Percentiles rank a stretch among this genome's conserved stretches.
These are phyloP conservation scores for Paraescarpia echinospica DNA, from an alignment of 1,140 invertebrate species.

Conservation along the genomic window DNA sequence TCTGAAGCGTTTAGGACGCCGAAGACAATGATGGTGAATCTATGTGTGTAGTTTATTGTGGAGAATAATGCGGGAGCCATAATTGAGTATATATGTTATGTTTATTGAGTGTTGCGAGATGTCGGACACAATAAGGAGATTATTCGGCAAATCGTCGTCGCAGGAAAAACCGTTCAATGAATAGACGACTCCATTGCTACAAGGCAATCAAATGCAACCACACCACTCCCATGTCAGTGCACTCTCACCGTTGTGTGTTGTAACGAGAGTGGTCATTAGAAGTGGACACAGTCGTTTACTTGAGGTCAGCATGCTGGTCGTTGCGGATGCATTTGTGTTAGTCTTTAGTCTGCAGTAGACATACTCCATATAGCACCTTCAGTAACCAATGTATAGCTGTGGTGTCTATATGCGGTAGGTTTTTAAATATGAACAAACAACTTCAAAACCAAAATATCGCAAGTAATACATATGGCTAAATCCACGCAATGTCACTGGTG, in stretches of 20 bases:
- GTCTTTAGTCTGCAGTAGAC: too few relatives aligned
- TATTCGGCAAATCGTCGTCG: neutral
- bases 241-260: neutral
- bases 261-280: neutral
- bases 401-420: too few relatives aligned
- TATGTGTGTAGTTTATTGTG: neutral
- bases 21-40: neutral
- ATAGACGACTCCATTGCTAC: neutral
- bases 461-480: too few relatives aligned
- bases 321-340: too few relatives aligned
- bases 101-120: neutral
- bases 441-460: too few relatives aligned
- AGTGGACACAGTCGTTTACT: neutral
- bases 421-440: too few relatives aligned
- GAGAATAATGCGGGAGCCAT: neutral
- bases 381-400: too few relatives aligned
- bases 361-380: too few relatives aligned
- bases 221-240: neutral
- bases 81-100: neutral
- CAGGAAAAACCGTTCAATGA: neutral
- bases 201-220: neutral
- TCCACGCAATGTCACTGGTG: too few relatives aligned
- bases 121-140: neutral
- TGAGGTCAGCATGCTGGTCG: too few relatives aligned
- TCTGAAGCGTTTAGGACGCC: too few relatives aligned